Evolutionary conservation across 1,140 invertebrate species (phyloP), one percentile per base, ranked within the genome.

Genomic region (Hestina assimilis): DNA sequence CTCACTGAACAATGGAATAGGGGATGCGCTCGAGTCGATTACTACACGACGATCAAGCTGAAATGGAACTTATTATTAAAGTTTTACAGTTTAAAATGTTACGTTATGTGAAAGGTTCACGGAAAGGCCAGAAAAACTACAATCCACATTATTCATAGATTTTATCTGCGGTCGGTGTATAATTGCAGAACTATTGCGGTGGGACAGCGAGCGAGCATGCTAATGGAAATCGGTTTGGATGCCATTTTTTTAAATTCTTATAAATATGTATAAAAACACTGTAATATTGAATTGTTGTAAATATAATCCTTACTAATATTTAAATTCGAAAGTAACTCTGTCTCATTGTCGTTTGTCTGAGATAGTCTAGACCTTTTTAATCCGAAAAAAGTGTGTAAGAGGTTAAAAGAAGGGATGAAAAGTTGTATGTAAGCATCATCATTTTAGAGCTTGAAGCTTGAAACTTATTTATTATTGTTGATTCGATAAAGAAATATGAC

Each of bases 1-100:
- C 20, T 20, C 7, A 0, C 7, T 15, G 47, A 51, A 51, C 33
- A 51, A 40, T 51, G 21, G 6, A 14, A 40, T 24, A 28, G 48
- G 48, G 48, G 48, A 50, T 51, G 48, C 48, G 33, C 48, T 21
- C 26, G 48, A 40, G 48, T 28, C 35, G 45, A 12, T 48, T 35
- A 26, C 15, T 11, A 41, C 9, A n/a, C 35, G 5, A 26, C 6
- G 3, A 23, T 0, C 23, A 28, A 41, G 9, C 21, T 4, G 41
- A 41, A 19, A 5, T 38, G 19, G 12, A 20, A 21, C 14, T 28
- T 28, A 24, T 28, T 41, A n/a, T 7, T 1, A 15, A 43, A 4
- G 4, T 7, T 1, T 0, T 14, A 1, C 23, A 24, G 14, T 8
- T 15, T 14, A n/a, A 23, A 15, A 38, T 14, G 8, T 9, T 8